Percentiles rank a stretch among this genome's conserved stretches.
These are phyloP conservation scores for Pyrgus malvae DNA, from an alignment of 2,888 invertebrate genomes.

Conservation along the genomic window DNA sequence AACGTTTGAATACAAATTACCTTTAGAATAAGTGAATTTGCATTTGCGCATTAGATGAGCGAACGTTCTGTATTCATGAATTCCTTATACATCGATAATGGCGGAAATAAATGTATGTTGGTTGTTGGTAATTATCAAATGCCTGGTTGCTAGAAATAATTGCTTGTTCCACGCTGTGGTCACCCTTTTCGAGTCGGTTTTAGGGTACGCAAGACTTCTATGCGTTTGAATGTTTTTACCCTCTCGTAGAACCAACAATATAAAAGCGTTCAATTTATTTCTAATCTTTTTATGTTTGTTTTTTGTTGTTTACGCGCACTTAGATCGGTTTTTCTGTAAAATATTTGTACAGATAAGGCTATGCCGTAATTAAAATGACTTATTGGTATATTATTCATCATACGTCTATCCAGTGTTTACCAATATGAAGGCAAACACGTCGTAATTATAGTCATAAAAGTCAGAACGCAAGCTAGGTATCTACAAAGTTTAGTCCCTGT, in stretches of 20 bases:
- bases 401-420: no score
- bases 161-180: conserved; percentile 14
- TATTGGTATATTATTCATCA: no score
- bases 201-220: conserved; percentile 15
- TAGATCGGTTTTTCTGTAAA: no score
- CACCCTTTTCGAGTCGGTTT: conserved; percentile 20
- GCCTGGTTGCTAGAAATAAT: conserved; percentile 18
- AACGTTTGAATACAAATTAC: conserved; percentile 37
- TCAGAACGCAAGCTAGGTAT: no score
- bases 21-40: conserved; percentile 15
- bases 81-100: conserved; percentile 12
- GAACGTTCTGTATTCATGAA: conserved; percentile 16
- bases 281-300: no score
- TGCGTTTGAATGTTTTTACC: background rate
- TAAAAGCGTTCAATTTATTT: no score
- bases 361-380: no score
- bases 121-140: conserved; percentile 24
- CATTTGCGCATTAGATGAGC: conserved; percentile 5
- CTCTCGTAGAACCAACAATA: background rate
- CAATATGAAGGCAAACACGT: no score
- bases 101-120: conserved; percentile 19
- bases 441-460: no score
- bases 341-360: no score
- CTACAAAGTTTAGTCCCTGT: no score
- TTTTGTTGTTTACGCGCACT: no score